These are phyloP conservation scores for Tricholauxania praeusta DNA, from an alignment of 2,888 invertebrate genomes.

Conservation along the genomic window DNA sequence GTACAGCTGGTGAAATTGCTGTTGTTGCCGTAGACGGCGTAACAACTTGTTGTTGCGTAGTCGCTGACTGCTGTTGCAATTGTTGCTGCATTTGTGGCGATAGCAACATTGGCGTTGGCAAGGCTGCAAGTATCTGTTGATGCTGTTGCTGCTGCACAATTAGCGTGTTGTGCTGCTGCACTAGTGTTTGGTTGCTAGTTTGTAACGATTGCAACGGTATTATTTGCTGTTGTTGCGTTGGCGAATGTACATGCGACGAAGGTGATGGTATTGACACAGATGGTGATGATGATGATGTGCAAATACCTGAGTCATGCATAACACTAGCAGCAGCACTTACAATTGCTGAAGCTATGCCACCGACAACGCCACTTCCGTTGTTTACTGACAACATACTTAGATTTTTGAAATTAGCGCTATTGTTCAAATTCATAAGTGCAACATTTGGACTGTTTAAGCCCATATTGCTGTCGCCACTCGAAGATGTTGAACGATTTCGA, in stretches of 20 bases:
- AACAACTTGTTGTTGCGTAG: neutral
- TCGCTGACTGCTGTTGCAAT: conserved; percentile 21
- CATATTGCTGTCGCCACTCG: conserved; percentile 67
- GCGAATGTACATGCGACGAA: conserved; percentile 63
- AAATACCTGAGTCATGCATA: conserved; percentile 66
- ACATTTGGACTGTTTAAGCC: conserved; percentile 62
- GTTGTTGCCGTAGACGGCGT: conserved; percentile 35
- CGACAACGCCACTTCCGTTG: conserved; percentile 16
- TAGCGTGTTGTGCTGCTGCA: conserved; percentile 29
- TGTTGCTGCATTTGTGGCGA: conserved; percentile 52
- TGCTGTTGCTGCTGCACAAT: conserved; percentile 44
- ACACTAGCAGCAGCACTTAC: conserved; percentile 48
- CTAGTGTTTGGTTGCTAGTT: conserved; percentile 41
- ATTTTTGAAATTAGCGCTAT: conserved; percentile 14
- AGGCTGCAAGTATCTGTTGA: conserved; percentile 53
- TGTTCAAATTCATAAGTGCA: conserved; percentile 17
- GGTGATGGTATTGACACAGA: conserved; percentile 67
- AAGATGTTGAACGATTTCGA: conserved; percentile 66
- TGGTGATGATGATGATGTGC: conserved; percentile 66
- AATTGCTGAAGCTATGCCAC: conserved; percentile 42
- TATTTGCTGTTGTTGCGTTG: conserved; percentile 53
- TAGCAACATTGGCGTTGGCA: conserved; percentile 56
- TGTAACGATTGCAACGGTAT: conserved; percentile 28
- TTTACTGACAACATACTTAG: conserved; percentile 42
- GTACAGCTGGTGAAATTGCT: conserved; percentile 31